Evolutionary conservation across 2,797 vertebrate species (phyloP), one percentile per base, ranked within the genome.

Genomic region (Dryobates pubescens): DNA sequence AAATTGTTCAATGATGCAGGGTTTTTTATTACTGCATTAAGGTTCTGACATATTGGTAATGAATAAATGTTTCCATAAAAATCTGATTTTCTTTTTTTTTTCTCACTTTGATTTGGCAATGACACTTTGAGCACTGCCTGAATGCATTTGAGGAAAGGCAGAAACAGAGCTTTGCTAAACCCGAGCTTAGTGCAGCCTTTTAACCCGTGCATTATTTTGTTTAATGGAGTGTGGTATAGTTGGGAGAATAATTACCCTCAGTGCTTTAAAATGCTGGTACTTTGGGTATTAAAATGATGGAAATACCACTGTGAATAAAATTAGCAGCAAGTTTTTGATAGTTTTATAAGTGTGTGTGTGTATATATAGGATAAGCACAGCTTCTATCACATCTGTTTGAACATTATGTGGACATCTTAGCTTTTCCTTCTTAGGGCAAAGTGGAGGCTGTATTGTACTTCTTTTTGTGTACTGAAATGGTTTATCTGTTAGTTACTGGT

Each of bases 21-120:
- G 98, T 98, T 99, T 98, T 99, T 99, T 99, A 99, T 98, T 98
- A 98, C 98, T 97, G 93, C 98, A 99, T 99, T 99, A 99, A 98
- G 97, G 98, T 98, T 98, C 98, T 98, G 98, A 98, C 98, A 98
- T 98, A 98, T 98, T 99, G 98, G 98, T 99, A 98, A 98, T 98
- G 98, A 98, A 98, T 98, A 98, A 97, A 97, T 97, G 97, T 97
- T 98, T 98, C 97, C 93, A 97, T 97, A 97, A 97, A 97, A 97
- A 97, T 91, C 90, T 93, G 36, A 36, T 19, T 43, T 94, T 49
- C 38, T 38, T 91, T 96, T 96, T 95, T 96, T 24, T 24, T 97
- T 41, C 97, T 97, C 97, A 97, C 96, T 97, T 98, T 96, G 97
- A 97, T 97, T 96, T 97, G 97, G 96, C 97, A 97, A 95, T 83